These are phyloP conservation scores for Drosophila meridionalis DNA, from an alignment of 2,888 invertebrate species.

Conservation along the genomic window DNA sequence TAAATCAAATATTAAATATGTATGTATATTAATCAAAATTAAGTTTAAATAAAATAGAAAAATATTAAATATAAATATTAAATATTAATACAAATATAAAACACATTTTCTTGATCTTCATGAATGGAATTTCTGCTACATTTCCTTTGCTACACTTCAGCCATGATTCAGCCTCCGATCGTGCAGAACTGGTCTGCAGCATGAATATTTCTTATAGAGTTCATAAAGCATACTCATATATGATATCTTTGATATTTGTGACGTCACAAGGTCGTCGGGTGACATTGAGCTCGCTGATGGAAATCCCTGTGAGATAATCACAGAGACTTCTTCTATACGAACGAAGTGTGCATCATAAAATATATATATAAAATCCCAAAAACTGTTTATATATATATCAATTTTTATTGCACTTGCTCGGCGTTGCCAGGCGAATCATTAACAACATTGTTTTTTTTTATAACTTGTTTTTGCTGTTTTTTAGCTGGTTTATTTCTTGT, in stretches of 20 bases:
- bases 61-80: no score
- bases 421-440: constrained; percentile 50
- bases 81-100: background rate
- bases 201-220: constrained; percentile 9
- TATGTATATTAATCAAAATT: no score
- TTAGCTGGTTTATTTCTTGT: background rate
- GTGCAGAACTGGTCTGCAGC: constrained; percentile 43
- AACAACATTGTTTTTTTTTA: constrained; percentile 41
- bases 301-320: constrained; percentile 69
- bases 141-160: constrained; percentile 23
- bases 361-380: constrained; percentile 20
- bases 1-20: background rate
- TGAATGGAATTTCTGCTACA: constrained; percentile 10
- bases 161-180: constrained; percentile 48
- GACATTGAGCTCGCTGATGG: constrained; percentile 55
- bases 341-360: constrained; percentile 8
- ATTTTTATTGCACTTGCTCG: constrained; percentile 40
- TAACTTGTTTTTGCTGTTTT: background rate
- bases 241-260: constrained; percentile 38
- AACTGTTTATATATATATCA: constrained; percentile 10
- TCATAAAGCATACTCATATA: constrained; percentile 30
- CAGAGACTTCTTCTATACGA: constrained; percentile 25
- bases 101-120: background rate
- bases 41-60: background rate
- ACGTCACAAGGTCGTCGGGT: constrained; percentile 69